A percentile compares a stretch with the other conserved stretches of the same genome.
These are phyloP conservation scores for Larimichthys crocea DNA, from an alignment of 2,113 vertebrate genomes.

Conservation along the genomic window DNA sequence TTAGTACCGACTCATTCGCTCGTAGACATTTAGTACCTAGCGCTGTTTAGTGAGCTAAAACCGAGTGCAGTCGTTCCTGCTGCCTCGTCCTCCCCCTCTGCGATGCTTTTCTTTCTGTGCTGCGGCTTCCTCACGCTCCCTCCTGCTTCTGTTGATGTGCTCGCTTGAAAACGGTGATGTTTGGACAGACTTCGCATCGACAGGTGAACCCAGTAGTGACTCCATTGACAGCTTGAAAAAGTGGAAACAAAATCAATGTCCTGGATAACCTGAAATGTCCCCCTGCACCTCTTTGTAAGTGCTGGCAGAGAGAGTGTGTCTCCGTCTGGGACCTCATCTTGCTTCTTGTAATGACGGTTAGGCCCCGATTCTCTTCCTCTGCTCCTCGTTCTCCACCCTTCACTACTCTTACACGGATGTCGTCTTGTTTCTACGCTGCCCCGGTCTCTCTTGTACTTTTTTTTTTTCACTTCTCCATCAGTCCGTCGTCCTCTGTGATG, in stretches of 20 bases:
- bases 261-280: conserved; percentile 10
- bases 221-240: conserved; percentile 18
- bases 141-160: neutral
- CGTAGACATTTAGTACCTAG: conserved; percentile 55
- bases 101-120: conserved; percentile 16
- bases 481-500: conserved; percentile 88
- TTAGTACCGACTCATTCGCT: conserved; percentile 57
- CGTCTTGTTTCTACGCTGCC: neutral
- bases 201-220: neutral
- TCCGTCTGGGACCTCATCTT: conserved; percentile 30
- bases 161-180: conserved; percentile 6
- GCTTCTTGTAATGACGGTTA: conserved; percentile 3
- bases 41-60: neutral
- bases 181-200: neutral
- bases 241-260: conserved; percentile 33
- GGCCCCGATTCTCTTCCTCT: neutral
- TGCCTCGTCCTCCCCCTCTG: neutral
- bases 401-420: neutral
- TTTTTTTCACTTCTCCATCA: conserved; percentile 69
- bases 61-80: neutral
- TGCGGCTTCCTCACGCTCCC: conserved; percentile 18
- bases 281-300: conserved; percentile 45
- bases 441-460: neutral
- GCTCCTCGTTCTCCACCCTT: neutral
- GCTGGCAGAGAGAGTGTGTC: conserved; percentile 49